Evolutionary conservation across 2,113 vertebrate species (phyloP), one percentile per base, ranked within the genome.

Genomic region (Perca flavescens): DNA sequence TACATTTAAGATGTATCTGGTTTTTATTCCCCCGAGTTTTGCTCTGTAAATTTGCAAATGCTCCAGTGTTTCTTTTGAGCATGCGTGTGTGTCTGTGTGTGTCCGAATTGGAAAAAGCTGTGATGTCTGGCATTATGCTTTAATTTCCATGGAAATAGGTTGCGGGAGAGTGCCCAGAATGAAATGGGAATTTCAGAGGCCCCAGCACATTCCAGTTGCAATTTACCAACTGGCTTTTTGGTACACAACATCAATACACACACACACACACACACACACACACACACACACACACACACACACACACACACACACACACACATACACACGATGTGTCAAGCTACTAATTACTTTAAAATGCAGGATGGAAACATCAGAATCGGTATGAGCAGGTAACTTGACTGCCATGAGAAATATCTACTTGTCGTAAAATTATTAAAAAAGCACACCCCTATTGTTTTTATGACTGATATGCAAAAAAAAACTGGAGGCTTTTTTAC

Each of bases 61-160:
- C 79, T 77, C 54, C 54, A 74, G 47, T 65, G 36, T 82, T 69
- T 82, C 65, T 53, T 77, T 11, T 72, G 52, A 22, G 52, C 7
- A 1, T 77, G 49, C 34, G 36, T 64, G 34, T 79, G 53, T 77
- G 47, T 75, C 5, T 49, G 21, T 76, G 53, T 64, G 56, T 77
- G 71, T 84, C 36, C 21, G 34, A 34, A 66, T 50, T 56, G 63
- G 57, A 61, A 76, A 84, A 71, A 65, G 64, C 74, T 72, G 61
- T 75, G 52, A 86, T 77, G 76, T 80, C 50, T 82, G 71, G 74
- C 60, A 72, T 86, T 75, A 88, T 31, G 17, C 68, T 84, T 84
- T 90, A 66, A 89, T 92, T 91, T 93, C 82, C 80, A 91, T 91
- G 83, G 79, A 91, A 89, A 93, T 91, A 60, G 77, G 84, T 77